Base-by-base conservation (phyloP, 2,888 invertebrate genomes). In the Torymus auratus region DNA sequence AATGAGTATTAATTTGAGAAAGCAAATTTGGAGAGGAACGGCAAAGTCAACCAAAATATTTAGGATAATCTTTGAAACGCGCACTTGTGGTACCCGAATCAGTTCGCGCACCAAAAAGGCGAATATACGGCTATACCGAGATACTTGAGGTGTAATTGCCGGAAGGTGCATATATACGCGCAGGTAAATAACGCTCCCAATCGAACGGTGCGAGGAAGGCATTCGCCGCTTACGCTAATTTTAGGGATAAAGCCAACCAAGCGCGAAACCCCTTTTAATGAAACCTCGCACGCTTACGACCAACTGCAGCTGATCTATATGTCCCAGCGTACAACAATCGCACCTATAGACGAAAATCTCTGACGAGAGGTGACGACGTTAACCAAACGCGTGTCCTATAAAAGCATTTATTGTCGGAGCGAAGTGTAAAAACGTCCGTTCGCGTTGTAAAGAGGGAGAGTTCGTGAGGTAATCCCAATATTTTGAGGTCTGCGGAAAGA, bases 191-290 rank as follows among this genome's bases (percentile, higher is more conserved):
- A 41, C 41, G 41, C 41, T 41, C 7, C 1, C 41, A 41, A 41
- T 41, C 41, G 41, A 41, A 41, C 41, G 41, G 41, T 41, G 41
- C 28, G 14, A 7, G n/a, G 53, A 7, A 53, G 60, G 5, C 11
- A 55, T 70, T 41, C 58, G 28, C 50, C 7, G 60, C n/a, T 61
- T 61, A 53, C 71, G 71, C 61, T 61, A 71, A 71, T 61, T 70
- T 70, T 11, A 11, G 52, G 61, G 71, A 61, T 71, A n/a, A 52
- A 71, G 61, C 61, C 71, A 71, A 23, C 20, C 14, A 71, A 52
- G 71, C 71, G 71, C 61, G 53, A 71, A 71, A 61, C 71, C 53
- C 41, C 71, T 71, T 61, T 71, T 53, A 71, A 71, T 14, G 41
- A 50, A 70, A 60, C 3, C 15, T 12, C 17, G n/a, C 64, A 62